These are phyloP conservation scores for Mya arenaria DNA, from an alignment of 1,140 invertebrate genomes.

Conservation along the genomic window DNA sequence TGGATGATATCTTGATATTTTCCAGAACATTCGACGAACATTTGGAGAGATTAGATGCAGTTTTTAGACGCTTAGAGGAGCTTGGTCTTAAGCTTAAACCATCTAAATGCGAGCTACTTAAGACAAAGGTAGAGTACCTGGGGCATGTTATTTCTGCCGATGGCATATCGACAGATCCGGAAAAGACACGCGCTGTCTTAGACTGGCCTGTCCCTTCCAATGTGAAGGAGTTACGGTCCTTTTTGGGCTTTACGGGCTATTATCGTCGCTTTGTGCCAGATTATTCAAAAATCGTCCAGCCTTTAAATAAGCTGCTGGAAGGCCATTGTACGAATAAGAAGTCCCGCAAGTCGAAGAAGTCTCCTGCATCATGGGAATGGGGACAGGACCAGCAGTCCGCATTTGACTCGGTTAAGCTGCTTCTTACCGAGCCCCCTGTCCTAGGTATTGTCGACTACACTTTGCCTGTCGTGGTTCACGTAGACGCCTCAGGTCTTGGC, in stretches of 20 bases:
- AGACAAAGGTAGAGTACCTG: too few relatives aligned
- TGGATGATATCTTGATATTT: too few relatives aligned
- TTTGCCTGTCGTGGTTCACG: slow-evolving; percentile 53
- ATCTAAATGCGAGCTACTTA: too few relatives aligned
- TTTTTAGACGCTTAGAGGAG: too few relatives aligned
- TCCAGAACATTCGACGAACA: too few relatives aligned
- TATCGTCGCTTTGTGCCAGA: slow-evolving; percentile 13
- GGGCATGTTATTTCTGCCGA: too few relatives aligned
- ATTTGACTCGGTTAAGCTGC: not conserved
- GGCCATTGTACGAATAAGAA: not conserved
- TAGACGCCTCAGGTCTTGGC: slow-evolving; percentile 58
- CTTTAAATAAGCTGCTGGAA: slow-evolving; percentile 29
- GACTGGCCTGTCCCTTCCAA: too few relatives aligned
- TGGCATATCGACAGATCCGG: too few relatives aligned
- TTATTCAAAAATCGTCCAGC: slow-evolving; percentile 14
- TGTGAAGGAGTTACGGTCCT: not conserved
- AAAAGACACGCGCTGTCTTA: too few relatives aligned
- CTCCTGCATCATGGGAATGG: slow-evolving; percentile 13
- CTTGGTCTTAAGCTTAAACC: too few relatives aligned
- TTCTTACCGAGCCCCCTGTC: not conserved
- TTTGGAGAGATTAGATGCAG: too few relatives aligned
- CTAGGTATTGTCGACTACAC: slow-evolving; percentile 20
- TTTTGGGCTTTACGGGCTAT: slow-evolving; percentile 29
- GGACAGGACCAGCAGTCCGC: not conserved
- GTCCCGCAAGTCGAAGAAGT: not conserved